These are phyloP conservation scores for Heliconius hewitsoni DNA, from an alignment of 1,140 invertebrate species.

Conservation along the genomic window DNA sequence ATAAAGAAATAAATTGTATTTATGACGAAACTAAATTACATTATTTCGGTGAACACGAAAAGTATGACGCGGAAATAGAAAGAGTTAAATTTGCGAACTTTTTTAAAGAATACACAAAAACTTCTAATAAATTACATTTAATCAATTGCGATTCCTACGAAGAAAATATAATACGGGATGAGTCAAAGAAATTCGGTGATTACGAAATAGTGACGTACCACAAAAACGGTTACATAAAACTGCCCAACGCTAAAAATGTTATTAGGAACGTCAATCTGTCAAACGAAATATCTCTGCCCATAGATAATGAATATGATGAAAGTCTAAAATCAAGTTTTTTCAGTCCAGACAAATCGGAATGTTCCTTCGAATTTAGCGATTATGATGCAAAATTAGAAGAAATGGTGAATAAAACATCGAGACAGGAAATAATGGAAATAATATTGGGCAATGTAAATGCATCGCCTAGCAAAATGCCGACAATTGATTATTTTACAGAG, in stretches of 20 bases:
- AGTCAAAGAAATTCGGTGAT: conserved; percentile 49
- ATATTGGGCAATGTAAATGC: conserved; percentile 66
- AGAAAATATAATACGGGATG: conserved; percentile 63
- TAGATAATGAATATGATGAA: conserved; percentile 48
- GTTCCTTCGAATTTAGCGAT: conserved; percentile 69
- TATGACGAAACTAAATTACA: conserved; percentile 37
- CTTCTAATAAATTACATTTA: conserved; percentile 55
- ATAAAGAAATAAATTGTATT: conserved; percentile 30
- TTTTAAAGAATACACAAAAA: conserved; percentile 49
- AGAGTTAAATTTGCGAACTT: conserved; percentile 56
- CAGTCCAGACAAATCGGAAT: conserved; percentile 72
- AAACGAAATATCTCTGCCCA: conserved; percentile 59
- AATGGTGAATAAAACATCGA: conserved; percentile 71
- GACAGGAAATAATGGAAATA: conserved; percentile 74
- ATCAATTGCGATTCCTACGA: conserved; percentile 72
- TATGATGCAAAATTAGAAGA: conserved; percentile 73
- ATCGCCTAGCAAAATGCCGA: conserved; percentile 59
- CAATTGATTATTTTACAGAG: conserved; percentile 66
- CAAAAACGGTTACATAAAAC: conserved; percentile 54
- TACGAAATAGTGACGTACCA: conserved; percentile 66
- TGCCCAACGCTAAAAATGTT: conserved; percentile 55
- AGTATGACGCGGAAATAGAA: conserved; percentile 61
- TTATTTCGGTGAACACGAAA: conserved; percentile 69
- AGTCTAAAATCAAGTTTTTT: conserved; percentile 51
- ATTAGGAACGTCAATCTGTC: conserved; percentile 61